phyloP scores from a whole-genome alignment of 1,140 invertebrate species.

The Lamellibrachia luymesi region DNA sequence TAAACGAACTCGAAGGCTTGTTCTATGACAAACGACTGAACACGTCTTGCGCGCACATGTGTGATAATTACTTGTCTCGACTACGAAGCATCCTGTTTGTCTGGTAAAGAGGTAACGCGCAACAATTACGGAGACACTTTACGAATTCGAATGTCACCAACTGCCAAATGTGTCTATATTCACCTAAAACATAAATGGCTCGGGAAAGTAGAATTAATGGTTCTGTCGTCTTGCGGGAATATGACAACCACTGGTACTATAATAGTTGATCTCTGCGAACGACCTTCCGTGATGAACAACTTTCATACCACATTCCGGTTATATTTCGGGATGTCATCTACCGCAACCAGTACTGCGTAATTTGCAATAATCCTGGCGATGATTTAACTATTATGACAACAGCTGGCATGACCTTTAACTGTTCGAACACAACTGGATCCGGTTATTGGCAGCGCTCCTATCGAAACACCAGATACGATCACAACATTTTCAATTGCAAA shows the following conservation, averaged over 20 bases:
- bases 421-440: too few species aligned
- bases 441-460: too few species aligned
- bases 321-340: background rate
- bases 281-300: background rate
- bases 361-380: background rate
- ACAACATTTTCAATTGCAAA: background rate
- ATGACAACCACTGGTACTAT: background rate
- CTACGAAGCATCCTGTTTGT: background rate
- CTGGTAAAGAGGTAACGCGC: background rate
- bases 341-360: background rate
- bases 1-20: too few species aligned
- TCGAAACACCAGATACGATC: too few species aligned
- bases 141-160: background rate
- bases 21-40: too few species aligned
- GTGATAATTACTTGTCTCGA: constrained; percentile 7
- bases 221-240: background rate
- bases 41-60: background rate
- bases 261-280: background rate
- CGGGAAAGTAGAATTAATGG: background rate
- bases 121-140: background rate
- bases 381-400: background rate
- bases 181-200: background rate
- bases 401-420: background rate
- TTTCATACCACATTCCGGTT: background rate
- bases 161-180: background rate